Base-by-base conservation (phyloP, 2,797 vertebrate genomes). In the Microtus agrestis region DNA sequence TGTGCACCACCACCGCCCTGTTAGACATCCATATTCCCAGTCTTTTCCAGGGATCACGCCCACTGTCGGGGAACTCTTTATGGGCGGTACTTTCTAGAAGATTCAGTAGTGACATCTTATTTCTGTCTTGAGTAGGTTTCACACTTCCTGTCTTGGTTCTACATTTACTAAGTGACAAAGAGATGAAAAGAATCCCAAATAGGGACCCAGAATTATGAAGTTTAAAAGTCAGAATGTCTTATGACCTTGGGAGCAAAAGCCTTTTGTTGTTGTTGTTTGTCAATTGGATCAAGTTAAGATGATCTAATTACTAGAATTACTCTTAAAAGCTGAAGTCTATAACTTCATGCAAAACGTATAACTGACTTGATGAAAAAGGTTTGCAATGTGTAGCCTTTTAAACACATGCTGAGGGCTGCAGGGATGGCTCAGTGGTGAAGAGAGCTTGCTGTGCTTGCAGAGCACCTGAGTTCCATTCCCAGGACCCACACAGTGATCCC, bases 291-390 rank as follows among this genome's bases (percentile, higher is more conserved):
- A 86, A 46, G n/a, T 65, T 77, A 77, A 63, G 56, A 27, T 88
- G 59, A 25, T 40, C 31, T 69, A 65, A 85, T 76, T 76, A 37
- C 6, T 86, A 77, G 34, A 67, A 87, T 77, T 40, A 90, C 48
- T 61, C 94, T 61, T 78, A 85, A 87, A 63, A 34, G 59, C 61
- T 5, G 65, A 21, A n/a, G 10, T 56, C n/a, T n/a, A n/a, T n/a
- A n/a, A n/a, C n/a, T n/a, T n/a, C 25, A 56, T 51, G 37, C 37
- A 89, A 93, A 91, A n/a, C 56, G 71, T 56, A 80, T 86, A 92
- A 86, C 71, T 78, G 9, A 69, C 67, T 71, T 89, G 37, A n/a
- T 91, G n/a, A 40, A 40, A 94, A 89, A 88, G 46, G 10, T 78
- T 84, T 61, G 65, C 46, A 71, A 34, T 12, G 29, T 84, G 8